Evolutionary conservation across 2,888 invertebrate species (phyloP), one percentile per base, ranked within the genome.

Genomic region (Perithous albicinctus): DNA sequence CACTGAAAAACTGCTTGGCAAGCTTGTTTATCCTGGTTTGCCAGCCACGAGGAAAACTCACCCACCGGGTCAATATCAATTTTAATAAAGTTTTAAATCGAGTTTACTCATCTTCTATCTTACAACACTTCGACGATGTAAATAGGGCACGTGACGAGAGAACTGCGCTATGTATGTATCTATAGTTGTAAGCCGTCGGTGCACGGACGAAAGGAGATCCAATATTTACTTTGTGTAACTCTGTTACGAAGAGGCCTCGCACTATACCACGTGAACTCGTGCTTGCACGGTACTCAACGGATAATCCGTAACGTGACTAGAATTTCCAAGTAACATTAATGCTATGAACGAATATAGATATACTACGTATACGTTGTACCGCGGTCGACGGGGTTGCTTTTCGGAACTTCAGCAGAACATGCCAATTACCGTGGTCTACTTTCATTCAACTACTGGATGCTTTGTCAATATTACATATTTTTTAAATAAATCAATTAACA

Each of bases 221-320:
- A 78, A 78, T 78, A 82, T 82, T 82, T 78, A 67, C 81, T 82
- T 66, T 74, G 70, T 82, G 69, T 75, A 78, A 78, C 63, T 78
- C 46, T 61, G 63, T 81, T 81, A 81, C 74, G 70, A 70, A 59
- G 64, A 46, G 74, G 54, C 77, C 69, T 75, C 20, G 46, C 32
- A 38, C 43, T 54, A 26, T 43, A 63, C 59, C 72, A 43, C 61
- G 54, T 61, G 66, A 80, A 74, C 69, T 81, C 69, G 51, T 63
- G 72, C 66, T 80, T 64, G 48, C 77, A 56, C 73, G 76, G 61
- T 67, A 51, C 80, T 81, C 67, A 56, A 69, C 69, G 63, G 77
- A 77, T 81, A 81, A 81, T 81, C 80, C 80, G 73, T 77, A 73
- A 73, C 77, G 73, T 81, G 80, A 77, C 80, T 77, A 46, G 81